Conservation (phyloP, 2,797 vertebrate species). For the Hydrolagus colliei region DNA sequence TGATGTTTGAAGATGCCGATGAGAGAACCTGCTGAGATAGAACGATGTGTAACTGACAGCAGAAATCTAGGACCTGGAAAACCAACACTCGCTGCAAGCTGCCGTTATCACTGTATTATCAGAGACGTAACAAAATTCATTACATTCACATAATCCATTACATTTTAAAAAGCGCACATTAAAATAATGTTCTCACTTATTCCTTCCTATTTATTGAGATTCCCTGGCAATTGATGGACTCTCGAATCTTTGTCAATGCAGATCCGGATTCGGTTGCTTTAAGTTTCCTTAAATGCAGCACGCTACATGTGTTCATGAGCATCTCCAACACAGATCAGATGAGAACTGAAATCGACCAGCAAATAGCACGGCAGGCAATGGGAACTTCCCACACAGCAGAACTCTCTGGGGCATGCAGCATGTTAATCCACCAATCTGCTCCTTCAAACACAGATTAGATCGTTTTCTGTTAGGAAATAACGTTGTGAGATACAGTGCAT, state of each 20-base stretch:
- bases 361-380: background rate
- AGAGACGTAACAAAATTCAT: background rate
- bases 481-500: too few species aligned
- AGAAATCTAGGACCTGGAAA: background rate
- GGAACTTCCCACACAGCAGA: background rate
- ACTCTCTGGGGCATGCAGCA: background rate
- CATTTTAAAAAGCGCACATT: background rate
- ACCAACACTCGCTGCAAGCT: background rate
- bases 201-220: background rate
- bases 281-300: background rate
- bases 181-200: background rate
- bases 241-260: background rate
- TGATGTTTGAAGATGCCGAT: slow-evolving; percentile 15
- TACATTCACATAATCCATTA: background rate
- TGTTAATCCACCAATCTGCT: background rate
- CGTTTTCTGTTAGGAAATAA: too few species aligned
- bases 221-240: background rate
- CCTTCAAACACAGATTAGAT: too few species aligned
- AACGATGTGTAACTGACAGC: slow-evolving; percentile 13
- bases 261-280: background rate
- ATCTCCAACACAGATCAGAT: background rate
- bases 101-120: background rate
- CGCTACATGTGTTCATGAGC: background rate
- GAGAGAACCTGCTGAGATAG: slow-evolving; percentile 17
- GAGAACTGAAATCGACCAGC: background rate